Conservation (phyloP, 2,888 invertebrate genomes). For the Nebria brevicollis region DNA sequence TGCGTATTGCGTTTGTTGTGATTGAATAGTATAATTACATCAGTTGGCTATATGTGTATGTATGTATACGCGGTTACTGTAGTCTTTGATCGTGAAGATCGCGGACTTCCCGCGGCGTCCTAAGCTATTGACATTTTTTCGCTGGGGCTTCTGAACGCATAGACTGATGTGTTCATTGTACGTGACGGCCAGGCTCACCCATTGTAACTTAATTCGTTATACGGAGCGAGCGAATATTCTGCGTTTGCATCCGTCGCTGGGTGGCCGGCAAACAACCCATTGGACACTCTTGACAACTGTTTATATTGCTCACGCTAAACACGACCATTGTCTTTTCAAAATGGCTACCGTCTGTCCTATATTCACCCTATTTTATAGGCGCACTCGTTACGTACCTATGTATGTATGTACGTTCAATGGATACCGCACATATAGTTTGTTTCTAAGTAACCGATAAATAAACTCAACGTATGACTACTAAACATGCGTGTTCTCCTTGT, state of each 20-base stretch:
- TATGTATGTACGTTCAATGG: conserved; percentile 16
- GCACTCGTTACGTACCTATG: neutral
- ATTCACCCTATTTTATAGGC: conserved; percentile 40
- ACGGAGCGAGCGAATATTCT: neutral
- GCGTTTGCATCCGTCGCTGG: neutral
- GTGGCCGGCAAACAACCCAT: conserved; percentile 30
- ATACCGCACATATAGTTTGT: neutral
- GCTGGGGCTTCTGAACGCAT: neutral
- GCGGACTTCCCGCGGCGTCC: conserved; percentile 9
- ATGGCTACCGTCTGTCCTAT: conserved; percentile 29
- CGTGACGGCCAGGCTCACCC: conserved; percentile 25
- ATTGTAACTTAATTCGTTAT: conserved; percentile 44
- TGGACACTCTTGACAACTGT: conserved; percentile 41
- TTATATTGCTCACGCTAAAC: conserved; percentile 41
- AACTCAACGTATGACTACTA: no score
- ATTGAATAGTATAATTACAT: no score
- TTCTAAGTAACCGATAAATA: conserved; percentile 24
- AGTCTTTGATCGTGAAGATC: conserved; percentile 5
- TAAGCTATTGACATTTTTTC: conserved; percentile 17
- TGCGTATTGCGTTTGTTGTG: no score
- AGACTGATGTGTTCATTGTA: conserved; percentile 44
- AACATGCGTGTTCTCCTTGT: no score
- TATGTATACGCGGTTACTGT: neutral
- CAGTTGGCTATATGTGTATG: no score
- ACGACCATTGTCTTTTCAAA: conserved; percentile 41